These are phyloP conservation scores for Lepas anatifera DNA, from an alignment of 2,888 invertebrate genomes.

Conservation along the genomic window DNA sequence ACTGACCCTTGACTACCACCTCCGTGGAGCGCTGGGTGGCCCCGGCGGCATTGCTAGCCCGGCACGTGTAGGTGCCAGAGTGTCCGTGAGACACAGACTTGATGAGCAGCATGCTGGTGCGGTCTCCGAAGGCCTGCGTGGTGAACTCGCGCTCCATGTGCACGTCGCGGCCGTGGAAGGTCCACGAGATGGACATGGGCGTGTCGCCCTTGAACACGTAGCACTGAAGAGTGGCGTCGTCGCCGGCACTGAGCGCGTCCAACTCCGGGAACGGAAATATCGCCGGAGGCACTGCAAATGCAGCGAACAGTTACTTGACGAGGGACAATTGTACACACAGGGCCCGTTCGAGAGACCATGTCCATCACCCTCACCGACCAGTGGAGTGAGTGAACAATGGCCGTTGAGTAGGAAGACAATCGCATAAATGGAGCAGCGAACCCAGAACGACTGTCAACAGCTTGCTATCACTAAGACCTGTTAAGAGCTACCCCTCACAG, in stretches of 20 bases:
- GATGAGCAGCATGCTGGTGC: conserved; percentile 27
- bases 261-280: conserved; percentile 64
- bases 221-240: conserved; percentile 58
- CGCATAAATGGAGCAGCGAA: too few species aligned
- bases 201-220: conserved; percentile 63
- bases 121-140: conserved; percentile 25
- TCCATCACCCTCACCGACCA: too few species aligned
- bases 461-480: too few species aligned
- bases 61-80: conserved; percentile 29
- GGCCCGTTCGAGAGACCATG: too few species aligned
- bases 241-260: conserved; percentile 59
- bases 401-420: too few species aligned
- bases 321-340: too few species aligned
- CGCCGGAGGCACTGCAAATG: conserved; percentile 58
- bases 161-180: conserved; percentile 32
- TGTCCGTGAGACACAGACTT: conserved; percentile 25
- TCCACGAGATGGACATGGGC: conserved; percentile 35
- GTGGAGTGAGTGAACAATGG: too few species aligned
- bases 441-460: too few species aligned
- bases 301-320: too few species aligned
- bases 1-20: conserved; percentile 27
- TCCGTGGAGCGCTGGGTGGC: conserved; percentile 24
- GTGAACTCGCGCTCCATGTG: conserved; percentile 26
- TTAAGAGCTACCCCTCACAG: too few species aligned
- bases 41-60: conserved; percentile 27